phyloP scores from a whole-genome alignment of 2,888 invertebrate genomes.

The Sphaerophoria taeniata region DNA sequence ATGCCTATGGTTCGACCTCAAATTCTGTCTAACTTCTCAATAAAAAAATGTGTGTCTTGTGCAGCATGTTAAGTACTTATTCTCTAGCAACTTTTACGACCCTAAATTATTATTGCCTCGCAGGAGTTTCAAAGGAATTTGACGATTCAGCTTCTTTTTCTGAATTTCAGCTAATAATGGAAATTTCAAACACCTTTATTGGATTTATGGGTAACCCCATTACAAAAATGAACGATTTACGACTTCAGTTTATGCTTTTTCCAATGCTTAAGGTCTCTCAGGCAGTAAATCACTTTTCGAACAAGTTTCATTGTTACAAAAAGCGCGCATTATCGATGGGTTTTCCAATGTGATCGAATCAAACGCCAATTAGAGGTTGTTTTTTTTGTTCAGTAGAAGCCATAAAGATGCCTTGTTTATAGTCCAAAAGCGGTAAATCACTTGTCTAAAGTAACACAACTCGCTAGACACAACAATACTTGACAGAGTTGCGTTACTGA shows the following conservation, averaged over 20 bases:
- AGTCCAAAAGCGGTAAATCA: constrained; percentile 36
- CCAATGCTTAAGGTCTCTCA: constrained; percentile 14
- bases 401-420: constrained; percentile 40
- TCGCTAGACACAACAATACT: constrained; percentile 12
- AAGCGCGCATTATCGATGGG: not conserved
- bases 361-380: constrained; percentile 36
- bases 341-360: constrained; percentile 38
- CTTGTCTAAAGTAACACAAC: constrained; percentile 2
- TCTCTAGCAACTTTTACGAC: too few relatives aligned
- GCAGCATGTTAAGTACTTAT: too few relatives aligned
- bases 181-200: constrained; percentile 10
- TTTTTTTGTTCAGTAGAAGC: not conserved
- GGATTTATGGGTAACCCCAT: not conserved
- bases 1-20: too few relatives aligned
- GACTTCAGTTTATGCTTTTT: constrained; percentile 6
- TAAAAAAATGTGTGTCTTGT: too few relatives aligned
- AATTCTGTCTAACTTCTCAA: too few relatives aligned
- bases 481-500: not conserved
- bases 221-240: constrained; percentile 17
- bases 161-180: constrained; percentile 1
- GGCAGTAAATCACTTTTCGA: constrained; percentile 21
- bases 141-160: not conserved
- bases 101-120: too few relatives aligned
- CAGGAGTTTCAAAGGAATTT: not conserved
- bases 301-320: not conserved